phyloP scores from a whole-genome alignment of 2,888 invertebrate genomes.

The Diploptera punctata region DNA sequence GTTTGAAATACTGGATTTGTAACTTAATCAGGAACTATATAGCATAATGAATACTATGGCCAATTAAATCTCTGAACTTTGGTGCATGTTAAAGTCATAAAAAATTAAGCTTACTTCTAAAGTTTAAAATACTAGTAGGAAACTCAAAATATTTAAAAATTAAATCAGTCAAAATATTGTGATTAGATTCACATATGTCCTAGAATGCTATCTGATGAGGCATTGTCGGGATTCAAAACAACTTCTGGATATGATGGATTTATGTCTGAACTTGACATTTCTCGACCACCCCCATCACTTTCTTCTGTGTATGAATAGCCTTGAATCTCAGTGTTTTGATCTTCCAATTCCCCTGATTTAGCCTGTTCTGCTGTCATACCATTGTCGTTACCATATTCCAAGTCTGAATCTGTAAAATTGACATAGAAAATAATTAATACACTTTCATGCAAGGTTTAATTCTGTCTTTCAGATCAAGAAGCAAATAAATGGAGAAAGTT shows the following conservation, averaged over 20 bases:
- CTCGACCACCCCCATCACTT: not conserved
- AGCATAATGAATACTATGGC: slow-evolving; percentile 12
- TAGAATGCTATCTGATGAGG: slow-evolving; percentile 11
- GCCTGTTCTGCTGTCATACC: not conserved
- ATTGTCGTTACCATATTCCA: slow-evolving; percentile 16
- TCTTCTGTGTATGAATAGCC: not conserved
- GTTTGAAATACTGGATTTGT: slow-evolving; percentile 14
- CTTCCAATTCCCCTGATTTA: not conserved
- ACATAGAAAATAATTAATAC: no score
- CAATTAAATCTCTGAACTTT: not conserved
- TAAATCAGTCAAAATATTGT: not conserved
- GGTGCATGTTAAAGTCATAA: not conserved
- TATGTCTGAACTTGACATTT: slow-evolving; percentile 10
- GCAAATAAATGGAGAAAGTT: no score
- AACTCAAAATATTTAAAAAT: not conserved
- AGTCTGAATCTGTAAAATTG: slow-evolving; percentile 17
- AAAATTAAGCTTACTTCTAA: not conserved
- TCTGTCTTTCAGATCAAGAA: no score
- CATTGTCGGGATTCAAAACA: slow-evolving; percentile 4
- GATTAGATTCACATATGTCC: not conserved
- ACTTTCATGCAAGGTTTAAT: no score
- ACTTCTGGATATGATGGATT: slow-evolving; percentile 9
- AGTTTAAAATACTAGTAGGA: not conserved
- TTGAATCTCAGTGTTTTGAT: not conserved
- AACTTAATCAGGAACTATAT: not conserved